Conservation (phyloP, 2,113 vertebrate genomes). For the Mus spicilegus region DNA sequence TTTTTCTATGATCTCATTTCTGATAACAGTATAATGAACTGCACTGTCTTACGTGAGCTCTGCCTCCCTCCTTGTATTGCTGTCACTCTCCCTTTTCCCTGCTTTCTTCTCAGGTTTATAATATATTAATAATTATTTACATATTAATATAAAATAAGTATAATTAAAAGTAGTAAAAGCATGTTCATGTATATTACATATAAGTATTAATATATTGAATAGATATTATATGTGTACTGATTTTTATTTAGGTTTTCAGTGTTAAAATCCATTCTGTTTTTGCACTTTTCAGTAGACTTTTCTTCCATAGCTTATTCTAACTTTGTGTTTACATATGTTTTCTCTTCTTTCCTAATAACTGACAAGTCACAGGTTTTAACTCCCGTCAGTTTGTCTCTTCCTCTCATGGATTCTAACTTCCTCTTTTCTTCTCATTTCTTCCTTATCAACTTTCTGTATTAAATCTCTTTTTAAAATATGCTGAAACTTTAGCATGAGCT, state of each 20-base stretch:
- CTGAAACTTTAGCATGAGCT: neutral
- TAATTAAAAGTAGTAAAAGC: neutral
- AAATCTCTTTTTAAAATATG: neutral
- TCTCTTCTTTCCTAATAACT: neutral
- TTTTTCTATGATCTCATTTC: neutral
- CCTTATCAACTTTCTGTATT: neutral
- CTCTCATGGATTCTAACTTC: neutral
- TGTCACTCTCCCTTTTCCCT: neutral
- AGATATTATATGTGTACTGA: neutral
- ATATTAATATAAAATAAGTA: too few relatives aligned
- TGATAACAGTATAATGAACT: neutral
- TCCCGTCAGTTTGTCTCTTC: neutral
- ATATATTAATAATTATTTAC: too few relatives aligned
- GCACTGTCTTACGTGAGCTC: neutral
- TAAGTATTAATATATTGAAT: neutral
- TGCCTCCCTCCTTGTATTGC: too few relatives aligned
- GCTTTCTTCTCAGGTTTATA: neutral
- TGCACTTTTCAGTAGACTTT: neutral
- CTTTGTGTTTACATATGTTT: neutral
- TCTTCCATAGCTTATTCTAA: neutral
- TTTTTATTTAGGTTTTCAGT: neutral
- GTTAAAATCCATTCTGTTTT: neutral
- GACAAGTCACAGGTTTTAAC: neutral
- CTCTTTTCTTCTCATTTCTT: neutral
- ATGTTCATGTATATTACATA: neutral